Conservation (phyloP, 2,113 vertebrate genomes). For the Ammospiza caudacuta region DNA sequence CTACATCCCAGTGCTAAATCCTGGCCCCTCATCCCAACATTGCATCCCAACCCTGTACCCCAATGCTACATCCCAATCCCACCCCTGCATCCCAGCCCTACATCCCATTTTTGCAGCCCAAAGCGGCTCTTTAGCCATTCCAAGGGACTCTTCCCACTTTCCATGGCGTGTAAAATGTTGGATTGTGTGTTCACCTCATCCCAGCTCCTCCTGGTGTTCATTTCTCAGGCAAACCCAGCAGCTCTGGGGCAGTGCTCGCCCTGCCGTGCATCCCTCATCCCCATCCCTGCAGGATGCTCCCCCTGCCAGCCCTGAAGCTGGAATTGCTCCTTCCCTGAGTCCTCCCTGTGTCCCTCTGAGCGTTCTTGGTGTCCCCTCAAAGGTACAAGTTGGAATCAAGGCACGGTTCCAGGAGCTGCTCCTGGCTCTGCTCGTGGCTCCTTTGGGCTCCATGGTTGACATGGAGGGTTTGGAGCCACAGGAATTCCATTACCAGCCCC, state of each 20-base stretch:
- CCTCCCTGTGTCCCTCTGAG: rapidly evolving
- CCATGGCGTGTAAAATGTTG: rapidly evolving
- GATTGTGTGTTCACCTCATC: rapidly evolving
- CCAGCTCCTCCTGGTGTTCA: background rate
- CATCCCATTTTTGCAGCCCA: rapidly evolving
- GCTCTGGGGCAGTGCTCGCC: background rate
- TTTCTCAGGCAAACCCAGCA: background rate
- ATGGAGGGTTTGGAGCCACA: rapidly evolving
- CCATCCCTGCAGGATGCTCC: background rate
- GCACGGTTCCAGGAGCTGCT: rapidly evolving
- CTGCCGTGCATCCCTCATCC: rapidly evolving
- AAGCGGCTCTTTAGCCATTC: rapidly evolving
- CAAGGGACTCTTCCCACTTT: background rate
- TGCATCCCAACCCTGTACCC: rapidly evolving
- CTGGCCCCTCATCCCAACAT: background rate
- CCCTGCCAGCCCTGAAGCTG: background rate
- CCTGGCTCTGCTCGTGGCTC: background rate
- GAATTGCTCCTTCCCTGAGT: background rate
- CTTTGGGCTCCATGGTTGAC: rapidly evolving
- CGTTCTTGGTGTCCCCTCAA: rapidly evolving
- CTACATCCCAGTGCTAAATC: background rate
- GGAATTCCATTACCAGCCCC: background rate
- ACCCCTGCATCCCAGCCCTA: rapidly evolving
- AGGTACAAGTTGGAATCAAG: background rate
- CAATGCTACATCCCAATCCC: background rate